A percentile compares a stretch with the other conserved stretches of the same genome.
phyloP scores from a whole-genome alignment of 2,113 vertebrate species.

The Atractosteus spatula region DNA sequence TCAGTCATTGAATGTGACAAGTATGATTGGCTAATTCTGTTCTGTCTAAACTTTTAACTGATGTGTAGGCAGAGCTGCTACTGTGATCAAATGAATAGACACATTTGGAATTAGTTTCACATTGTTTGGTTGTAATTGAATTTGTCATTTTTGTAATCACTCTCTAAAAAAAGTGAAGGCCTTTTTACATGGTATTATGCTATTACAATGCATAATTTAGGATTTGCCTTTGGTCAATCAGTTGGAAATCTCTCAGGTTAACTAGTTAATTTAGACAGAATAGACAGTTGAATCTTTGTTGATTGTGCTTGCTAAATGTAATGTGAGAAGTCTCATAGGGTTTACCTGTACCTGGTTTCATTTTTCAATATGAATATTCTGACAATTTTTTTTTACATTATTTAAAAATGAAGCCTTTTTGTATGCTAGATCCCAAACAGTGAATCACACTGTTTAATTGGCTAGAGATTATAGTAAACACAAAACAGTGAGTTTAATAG shows the following conservation, averaged over 20 bases:
- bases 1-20: constrained; percentile 11
- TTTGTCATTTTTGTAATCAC: constrained; percentile 20
- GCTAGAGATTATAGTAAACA: no score
- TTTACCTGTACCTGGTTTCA: neutral
- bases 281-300: neutral
- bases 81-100: constrained; percentile 14
- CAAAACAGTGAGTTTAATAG: no score
- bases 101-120: constrained; percentile 15
- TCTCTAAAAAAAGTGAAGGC: constrained; percentile 10
- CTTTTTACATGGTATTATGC: neutral
- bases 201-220: constrained; percentile 10
- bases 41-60: constrained; percentile 3
- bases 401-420: neutral
- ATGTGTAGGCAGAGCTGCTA: neutral
- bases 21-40: constrained; percentile 9
- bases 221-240: constrained; percentile 12
- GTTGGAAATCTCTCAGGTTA: constrained; percentile 17
- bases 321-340: neutral
- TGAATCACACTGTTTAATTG: no score
- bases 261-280: constrained; percentile 3
- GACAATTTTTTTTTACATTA: neutral
- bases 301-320: constrained; percentile 1
- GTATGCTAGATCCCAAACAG: no score
- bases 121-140: constrained; percentile 17
- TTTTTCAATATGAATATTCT: neutral